Base-by-base conservation (phyloP, 2,888 invertebrate species). In the Parnassius smintheus region DNA sequence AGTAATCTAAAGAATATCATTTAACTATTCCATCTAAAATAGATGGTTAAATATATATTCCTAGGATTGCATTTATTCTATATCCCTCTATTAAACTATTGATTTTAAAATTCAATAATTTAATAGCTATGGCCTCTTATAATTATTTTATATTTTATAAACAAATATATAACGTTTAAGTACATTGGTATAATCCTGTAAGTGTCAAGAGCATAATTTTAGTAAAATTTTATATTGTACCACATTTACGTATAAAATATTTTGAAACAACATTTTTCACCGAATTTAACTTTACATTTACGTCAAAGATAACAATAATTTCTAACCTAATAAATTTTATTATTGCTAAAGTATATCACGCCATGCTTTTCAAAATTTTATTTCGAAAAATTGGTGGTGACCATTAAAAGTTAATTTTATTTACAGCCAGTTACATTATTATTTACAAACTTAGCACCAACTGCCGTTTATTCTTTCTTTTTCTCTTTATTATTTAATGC, bases 381-480 rank as follows among this genome's bases (percentile, higher is more conserved):
- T 49, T 49, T 49, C 4, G 13, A 13, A 49, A 18, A 13, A 8
- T 9, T 9, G 13, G 7, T 13, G 12, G 13, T 49, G 0, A 46
- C 12, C 49, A 13, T 13, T 9, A 13, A 13, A 49, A 13, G 2
- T 2, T 25, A 0, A 9, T 52, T 61, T 46, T 66, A 68, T 66
- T 61, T 65, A 65, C 67, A 67, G 10, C 22, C 13, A 53, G 45
- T 18, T 53, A 50, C 68, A 41, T 58, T 72, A 69, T 65, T 71
- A 71, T 44, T 68, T 66, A 65, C 60, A 62, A 41, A 56, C 25
- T 8, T 49, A 13, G 8, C 22, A 61, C 52, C 25, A 44, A 60
- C 50, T 9, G 22, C 45, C 59, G 62, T 48, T 66, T 72, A 75
- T 48, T 71, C 70, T 4, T 66, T 62, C 57, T 70, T 73, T 65